phyloP scores from a whole-genome alignment of 2,113 vertebrate genomes.

The Fukomys damarensis region DNA sequence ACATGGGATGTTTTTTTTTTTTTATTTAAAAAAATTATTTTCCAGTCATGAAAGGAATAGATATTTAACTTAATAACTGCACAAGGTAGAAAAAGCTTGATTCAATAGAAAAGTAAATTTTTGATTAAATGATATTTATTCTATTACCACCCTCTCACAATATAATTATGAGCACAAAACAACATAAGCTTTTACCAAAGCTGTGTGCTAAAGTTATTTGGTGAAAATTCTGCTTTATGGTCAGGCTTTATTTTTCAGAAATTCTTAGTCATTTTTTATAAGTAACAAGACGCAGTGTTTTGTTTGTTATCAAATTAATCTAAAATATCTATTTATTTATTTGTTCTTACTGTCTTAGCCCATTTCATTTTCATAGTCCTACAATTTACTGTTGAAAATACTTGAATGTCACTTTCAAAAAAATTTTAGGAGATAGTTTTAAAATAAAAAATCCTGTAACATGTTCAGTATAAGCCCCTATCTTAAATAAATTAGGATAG shows the following conservation, averaged over 20 bases:
- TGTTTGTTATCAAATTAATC: background rate
- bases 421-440: background rate
- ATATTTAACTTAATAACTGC: background rate
- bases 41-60: background rate
- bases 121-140: slow-evolving; percentile 34
- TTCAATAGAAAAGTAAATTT: slow-evolving; percentile 53
- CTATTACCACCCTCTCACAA: background rate
- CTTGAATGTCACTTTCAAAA: background rate
- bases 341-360: background rate
- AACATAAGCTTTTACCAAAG: background rate
- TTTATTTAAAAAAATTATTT: slow-evolving; percentile 55
- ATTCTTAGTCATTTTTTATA: background rate
- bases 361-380: background rate
- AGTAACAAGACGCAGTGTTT: background rate
- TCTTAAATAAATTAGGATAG: background rate
- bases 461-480: background rate
- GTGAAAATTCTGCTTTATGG: background rate
- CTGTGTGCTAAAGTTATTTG: background rate
- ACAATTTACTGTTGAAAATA: background rate
- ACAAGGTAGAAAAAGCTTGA: background rate
- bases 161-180: background rate
- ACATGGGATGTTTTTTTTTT: slow-evolving; percentile 65
- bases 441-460: background rate
- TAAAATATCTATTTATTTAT: background rate
- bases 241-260: slow-evolving; percentile 8